These are phyloP conservation scores for Pangasius krempfi DNA, from an alignment of 2,797 vertebrate genomes.

Conservation along the genomic window DNA sequence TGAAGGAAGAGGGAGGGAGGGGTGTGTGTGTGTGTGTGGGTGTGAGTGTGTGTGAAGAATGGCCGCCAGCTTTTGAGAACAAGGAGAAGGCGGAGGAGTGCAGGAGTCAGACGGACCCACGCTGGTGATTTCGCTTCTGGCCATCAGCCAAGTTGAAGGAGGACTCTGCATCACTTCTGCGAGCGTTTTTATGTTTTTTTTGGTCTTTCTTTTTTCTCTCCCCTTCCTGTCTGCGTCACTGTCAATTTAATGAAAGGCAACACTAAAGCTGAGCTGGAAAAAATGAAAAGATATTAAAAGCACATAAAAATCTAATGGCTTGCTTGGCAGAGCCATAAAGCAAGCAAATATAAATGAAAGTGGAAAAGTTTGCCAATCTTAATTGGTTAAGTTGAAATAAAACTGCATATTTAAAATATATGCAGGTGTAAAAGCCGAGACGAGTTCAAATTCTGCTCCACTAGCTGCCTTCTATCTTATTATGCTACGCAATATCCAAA, in stretches of 20 bases:
- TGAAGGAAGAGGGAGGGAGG: conserved; percentile 19
- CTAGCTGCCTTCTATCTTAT: background rate
- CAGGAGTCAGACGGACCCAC: conserved; percentile 13
- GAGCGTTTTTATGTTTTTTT: conserved; percentile 14
- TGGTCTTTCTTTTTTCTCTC: background rate
- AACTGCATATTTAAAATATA: background rate
- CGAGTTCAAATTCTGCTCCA: background rate
- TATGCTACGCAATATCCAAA: background rate
- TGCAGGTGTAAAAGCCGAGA: background rate
- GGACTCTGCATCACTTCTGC: conserved; percentile 20
- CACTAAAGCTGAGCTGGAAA: background rate
- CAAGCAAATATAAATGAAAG: background rate
- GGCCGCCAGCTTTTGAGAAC: conserved; percentile 25
- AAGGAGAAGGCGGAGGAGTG: conserved; percentile 11
- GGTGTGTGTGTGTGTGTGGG: background rate
- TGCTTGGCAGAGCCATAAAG: background rate
- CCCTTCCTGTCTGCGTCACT: background rate
- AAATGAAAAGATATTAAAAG: background rate
- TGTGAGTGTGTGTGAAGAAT: conserved; percentile 20
- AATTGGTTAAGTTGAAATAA: background rate
- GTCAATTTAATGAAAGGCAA: conserved; percentile 3
- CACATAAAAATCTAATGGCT: background rate
- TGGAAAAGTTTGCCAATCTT: background rate
- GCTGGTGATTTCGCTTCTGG: conserved; percentile 23
- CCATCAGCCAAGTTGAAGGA: conserved; percentile 35